Conservation (phyloP, 1,140 invertebrate species). For the Drosophila pandora region DNA sequence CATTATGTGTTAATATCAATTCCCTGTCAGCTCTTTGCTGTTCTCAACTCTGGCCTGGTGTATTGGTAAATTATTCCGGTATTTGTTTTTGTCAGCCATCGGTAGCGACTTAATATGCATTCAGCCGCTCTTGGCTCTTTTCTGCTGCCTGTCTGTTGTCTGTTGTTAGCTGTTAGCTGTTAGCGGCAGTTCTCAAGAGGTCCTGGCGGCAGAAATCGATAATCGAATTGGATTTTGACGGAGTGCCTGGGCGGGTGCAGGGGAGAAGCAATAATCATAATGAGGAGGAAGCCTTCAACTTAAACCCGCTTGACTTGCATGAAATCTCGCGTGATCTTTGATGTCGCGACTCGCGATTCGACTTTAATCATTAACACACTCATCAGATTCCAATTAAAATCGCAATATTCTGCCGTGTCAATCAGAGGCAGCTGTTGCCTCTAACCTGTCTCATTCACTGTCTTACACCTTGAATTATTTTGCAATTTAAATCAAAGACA, state of each 20-base stretch:
- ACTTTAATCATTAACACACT: conserved; percentile 64
- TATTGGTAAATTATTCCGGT: conserved; percentile 76
- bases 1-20: conserved; percentile 79
- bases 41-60: conserved; percentile 35
- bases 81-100: conserved; percentile 73
- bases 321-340: conserved; percentile 50
- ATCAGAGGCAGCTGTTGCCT: conserved; percentile 66
- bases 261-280: conserved; percentile 65
- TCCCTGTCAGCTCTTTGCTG: conserved; percentile 48
- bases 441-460: background rate
- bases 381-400: conserved; percentile 78
- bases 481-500: conserved; percentile 10
- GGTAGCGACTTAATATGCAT: conserved; percentile 70
- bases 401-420: conserved; percentile 63
- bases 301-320: conserved; percentile 56
- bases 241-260: conserved; percentile 2
- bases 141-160: background rate
- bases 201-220: conserved; percentile 57
- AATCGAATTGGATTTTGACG: conserved; percentile 57
- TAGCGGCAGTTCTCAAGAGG: conserved; percentile 35
- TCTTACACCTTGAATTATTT: conserved; percentile 37
- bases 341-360: conserved; percentile 55
- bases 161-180: no score
- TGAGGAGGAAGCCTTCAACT: conserved; percentile 28
- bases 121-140: conserved; percentile 31